A percentile compares a stretch with the other conserved stretches of the same genome.
These are phyloP conservation scores for Stomatorhinus walkeri DNA, from an alignment of 2,797 vertebrate genomes.

Conservation along the genomic window DNA sequence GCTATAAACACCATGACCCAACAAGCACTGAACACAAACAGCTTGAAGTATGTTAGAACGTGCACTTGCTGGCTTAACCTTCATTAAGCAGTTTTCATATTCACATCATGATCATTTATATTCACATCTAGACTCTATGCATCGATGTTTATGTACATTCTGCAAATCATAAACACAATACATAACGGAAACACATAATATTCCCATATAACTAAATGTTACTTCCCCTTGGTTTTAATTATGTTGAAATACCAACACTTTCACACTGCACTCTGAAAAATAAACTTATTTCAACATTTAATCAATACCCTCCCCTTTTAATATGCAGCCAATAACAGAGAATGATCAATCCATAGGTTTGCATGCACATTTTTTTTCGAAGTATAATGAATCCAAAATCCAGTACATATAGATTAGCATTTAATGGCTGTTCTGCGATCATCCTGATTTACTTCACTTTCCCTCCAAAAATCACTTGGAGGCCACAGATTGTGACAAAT, in stretches of 20 bases:
- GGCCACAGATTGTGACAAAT: constrained; percentile 23
- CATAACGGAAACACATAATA: neutral
- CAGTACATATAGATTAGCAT: constrained; percentile 27
- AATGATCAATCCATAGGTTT: constrained; percentile 4
- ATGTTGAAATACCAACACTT: neutral
- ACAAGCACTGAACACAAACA: neutral
- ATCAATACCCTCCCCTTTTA: constrained; percentile 53
- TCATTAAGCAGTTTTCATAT: neutral
- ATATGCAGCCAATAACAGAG: constrained; percentile 46
- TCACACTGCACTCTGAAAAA: neutral
- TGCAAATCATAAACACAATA: neutral
- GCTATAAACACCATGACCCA: constrained; percentile 37
- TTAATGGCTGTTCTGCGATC: constrained; percentile 20
- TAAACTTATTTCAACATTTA: constrained; percentile 5
- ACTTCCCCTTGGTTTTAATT: neutral
- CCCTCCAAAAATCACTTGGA: neutral
- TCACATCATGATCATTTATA: neutral
- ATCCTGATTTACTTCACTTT: neutral
- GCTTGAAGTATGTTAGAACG: neutral
- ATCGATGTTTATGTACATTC: neutral
- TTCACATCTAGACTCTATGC: neutral
- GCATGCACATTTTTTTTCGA: constrained; percentile 26
- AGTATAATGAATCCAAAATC: constrained; percentile 32
- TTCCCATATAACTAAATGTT: neutral
- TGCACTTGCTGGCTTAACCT: neutral